A percentile compares a stretch with the other conserved stretches of the same genome.
These are phyloP conservation scores for Hypsopygia costalis DNA, from an alignment of 2,888 invertebrate genomes.

Conservation along the genomic window DNA sequence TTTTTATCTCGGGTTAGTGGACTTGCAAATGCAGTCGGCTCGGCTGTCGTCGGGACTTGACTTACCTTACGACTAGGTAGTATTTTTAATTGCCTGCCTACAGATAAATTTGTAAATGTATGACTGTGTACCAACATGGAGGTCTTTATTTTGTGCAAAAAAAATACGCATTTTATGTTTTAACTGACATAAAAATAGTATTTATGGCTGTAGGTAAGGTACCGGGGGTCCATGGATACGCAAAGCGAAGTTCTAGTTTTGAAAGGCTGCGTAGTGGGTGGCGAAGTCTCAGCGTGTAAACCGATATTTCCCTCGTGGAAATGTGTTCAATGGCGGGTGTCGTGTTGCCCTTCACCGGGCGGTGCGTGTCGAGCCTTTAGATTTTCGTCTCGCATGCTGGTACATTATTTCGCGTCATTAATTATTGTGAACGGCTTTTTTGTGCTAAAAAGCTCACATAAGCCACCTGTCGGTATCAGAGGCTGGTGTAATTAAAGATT, in stretches of 20 bases:
- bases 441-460: constrained; percentile 51
- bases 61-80: not conserved
- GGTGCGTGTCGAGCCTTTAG: constrained; percentile 68
- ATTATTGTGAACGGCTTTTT: constrained; percentile 70
- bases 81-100: not conserved
- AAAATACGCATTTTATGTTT: not conserved
- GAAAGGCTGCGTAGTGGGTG: constrained; percentile 63
- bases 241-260: constrained; percentile 36
- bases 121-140: not conserved
- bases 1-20: constrained; percentile 37
- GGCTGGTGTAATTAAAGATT: constrained; percentile 66
- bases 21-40: constrained; percentile 22
- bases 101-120: not conserved
- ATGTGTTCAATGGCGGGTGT: constrained; percentile 72
- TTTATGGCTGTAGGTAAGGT: constrained; percentile 9
- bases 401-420: constrained; percentile 78
- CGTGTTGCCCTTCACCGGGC: constrained; percentile 49
- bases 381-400: constrained; percentile 77
- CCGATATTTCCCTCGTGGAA: constrained; percentile 76
- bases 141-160: not conserved
- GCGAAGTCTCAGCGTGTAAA: constrained; percentile 59
- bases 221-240: constrained; percentile 42
- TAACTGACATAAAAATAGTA: not conserved
- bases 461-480: constrained; percentile 65
- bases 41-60: not conserved